Evolutionary conservation across 1,140 invertebrate species (phyloP).

Genomic region (Steinernema khuongi): DNA sequence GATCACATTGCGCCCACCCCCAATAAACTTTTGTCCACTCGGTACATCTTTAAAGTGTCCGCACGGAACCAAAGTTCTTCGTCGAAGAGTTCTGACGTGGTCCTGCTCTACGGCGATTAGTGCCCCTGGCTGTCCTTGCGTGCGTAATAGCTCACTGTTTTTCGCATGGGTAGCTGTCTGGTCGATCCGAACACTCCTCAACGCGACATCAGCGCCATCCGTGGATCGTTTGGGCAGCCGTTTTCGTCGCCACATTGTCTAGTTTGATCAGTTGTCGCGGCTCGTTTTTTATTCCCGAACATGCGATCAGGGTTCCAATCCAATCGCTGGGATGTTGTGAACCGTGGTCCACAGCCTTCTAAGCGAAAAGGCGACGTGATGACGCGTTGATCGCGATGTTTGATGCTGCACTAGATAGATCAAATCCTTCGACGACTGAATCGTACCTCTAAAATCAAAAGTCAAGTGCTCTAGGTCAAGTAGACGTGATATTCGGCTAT

Average conservation of each 20-base stretch:
- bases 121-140: no score
- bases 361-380: neutral
- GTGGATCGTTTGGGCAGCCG: neutral
- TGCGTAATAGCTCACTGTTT: neutral
- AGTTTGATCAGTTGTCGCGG: neutral
- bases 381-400: conserved; percentile 6
- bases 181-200: neutral
- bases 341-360: neutral
- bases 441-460: neutral
- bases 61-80: neutral
- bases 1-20: neutral
- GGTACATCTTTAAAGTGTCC: neutral
- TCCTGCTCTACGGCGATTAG: no score
- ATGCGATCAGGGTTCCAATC: neutral
- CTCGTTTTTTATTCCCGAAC: neutral
- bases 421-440: neutral
- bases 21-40: neutral
- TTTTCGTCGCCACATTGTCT: neutral
- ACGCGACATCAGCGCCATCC: neutral
- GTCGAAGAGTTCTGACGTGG: neutral
- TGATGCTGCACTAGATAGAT: neutral
- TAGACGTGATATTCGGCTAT: no score
- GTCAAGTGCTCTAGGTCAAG: neutral
- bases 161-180: no score
- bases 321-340: neutral